Conservation (phyloP, 2,888 invertebrate genomes). For the Scaptomyza caliginosa region DNA sequence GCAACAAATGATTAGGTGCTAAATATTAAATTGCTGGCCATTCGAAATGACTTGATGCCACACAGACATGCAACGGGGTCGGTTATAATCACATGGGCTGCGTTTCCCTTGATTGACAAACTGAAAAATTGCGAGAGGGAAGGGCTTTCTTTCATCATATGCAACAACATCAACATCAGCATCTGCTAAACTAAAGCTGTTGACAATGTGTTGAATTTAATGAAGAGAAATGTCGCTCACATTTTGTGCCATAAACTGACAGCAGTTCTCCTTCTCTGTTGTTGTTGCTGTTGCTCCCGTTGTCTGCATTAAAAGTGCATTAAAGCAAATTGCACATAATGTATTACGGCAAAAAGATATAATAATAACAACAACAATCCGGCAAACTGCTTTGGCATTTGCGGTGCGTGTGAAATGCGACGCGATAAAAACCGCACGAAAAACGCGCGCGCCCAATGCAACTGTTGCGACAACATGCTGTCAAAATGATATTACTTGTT, state of each 20-base stretch:
- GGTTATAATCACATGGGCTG: background rate
- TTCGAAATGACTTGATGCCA: slow-evolving; percentile 36
- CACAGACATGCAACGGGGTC: slow-evolving; percentile 39
- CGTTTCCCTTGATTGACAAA: slow-evolving; percentile 39
- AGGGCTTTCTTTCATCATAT: background rate
- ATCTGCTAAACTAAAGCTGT: slow-evolving; percentile 36
- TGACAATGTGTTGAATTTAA: slow-evolving; percentile 64
- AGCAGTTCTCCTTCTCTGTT: slow-evolving; percentile 9
- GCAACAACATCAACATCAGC: background rate
- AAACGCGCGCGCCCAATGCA: slow-evolving; percentile 39
- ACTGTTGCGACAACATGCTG: slow-evolving; percentile 33
- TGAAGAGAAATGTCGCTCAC: slow-evolving; percentile 65
- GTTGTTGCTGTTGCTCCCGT: slow-evolving; percentile 22
- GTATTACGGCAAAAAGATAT: slow-evolving; percentile 20
- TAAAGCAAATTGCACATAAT: slow-evolving; percentile 57
- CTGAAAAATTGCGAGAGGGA: slow-evolving; percentile 35
- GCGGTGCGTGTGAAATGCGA: slow-evolving; percentile 41
- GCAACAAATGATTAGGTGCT: slow-evolving; percentile 58
- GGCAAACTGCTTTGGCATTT: slow-evolving; percentile 18
- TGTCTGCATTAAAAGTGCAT: slow-evolving; percentile 62
- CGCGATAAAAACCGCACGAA: slow-evolving; percentile 39
- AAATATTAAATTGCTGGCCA: slow-evolving; percentile 58
- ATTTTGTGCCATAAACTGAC: slow-evolving; percentile 48
- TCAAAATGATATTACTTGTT: slow-evolving; percentile 16
- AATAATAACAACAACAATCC: slow-evolving; percentile 1